Evolutionary conservation across 2,113 vertebrate genomes (phyloP), one percentile per base, ranked within the genome.

Genomic region (Nothocercus nigrocapillus): DNA sequence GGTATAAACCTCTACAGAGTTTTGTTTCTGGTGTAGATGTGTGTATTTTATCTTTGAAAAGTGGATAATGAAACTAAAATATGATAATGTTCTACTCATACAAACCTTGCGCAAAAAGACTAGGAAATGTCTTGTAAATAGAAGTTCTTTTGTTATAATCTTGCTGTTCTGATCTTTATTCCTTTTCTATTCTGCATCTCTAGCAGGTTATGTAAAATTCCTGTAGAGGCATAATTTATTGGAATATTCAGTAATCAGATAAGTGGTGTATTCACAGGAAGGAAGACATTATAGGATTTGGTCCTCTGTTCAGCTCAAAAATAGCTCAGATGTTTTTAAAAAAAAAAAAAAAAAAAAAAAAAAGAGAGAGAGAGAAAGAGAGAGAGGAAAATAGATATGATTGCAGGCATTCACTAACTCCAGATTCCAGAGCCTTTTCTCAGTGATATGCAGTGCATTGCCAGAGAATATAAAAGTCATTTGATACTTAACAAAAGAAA

Each of bases 191-290:
- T 1, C 70, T 69, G 11, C 59, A 66, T 53, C 79, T 85, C 49
- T 68, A 94, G 85, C 47, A 79, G 24, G 77, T 61, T 87, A 82
- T 13, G 53, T 76, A 76, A 87, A 95, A 91, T 79, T 91, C 62
- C 82, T 34, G 47, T 47, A 76, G 81, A 62, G 44, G 34, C 69
- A 90, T 82, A 82, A 94, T 95, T 89, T 89, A 82, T 91, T 56
- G 53, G 84, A 85, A 85, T 87, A 91, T 85, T 95, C 63, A 69
- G 81, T 97, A 95, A 95, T 95, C 95, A 97, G 89, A 66, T 91
- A 92, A 96, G 91, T 92, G 66, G 74, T 69, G 44, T 87, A 85
- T 94, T 94, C 89, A 92, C 77, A 89, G 94, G 93, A 86, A 93
- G 95, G 66, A 91, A 97, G 63, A 45, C 40, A 70, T 87, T 72